Evolutionary conservation across 1,140 invertebrate species (phyloP).

Genomic region (Ceratitis capitata): DNA sequence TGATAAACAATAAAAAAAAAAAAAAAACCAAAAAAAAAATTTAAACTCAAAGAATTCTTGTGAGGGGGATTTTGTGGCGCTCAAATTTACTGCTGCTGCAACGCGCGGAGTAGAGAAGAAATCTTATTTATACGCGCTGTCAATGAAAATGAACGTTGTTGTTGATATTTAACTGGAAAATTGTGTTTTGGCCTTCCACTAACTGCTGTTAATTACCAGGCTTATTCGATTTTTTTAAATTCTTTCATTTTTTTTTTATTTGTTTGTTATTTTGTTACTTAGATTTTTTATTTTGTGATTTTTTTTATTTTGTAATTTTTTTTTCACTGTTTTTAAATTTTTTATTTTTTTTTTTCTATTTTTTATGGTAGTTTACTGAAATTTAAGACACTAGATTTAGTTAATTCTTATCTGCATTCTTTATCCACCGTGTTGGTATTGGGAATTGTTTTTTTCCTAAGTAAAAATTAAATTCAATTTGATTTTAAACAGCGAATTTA

Average conservation of each 20-base stretch:
- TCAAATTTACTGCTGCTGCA: not conserved
- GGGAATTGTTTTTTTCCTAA: not conserved
- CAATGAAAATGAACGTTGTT: constrained; percentile 21
- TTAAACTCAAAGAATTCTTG: not conserved
- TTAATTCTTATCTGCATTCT: not conserved
- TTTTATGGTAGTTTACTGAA: not conserved
- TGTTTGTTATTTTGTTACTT: not conserved
- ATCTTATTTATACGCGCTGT: constrained; percentile 22
- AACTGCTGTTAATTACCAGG: constrained; percentile 20
- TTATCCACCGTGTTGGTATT: not conserved
- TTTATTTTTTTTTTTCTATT: not conserved
- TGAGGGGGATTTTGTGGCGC: not conserved
- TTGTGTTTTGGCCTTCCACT: not conserved
- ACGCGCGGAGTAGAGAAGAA: too few species aligned
- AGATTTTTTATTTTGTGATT: not conserved
- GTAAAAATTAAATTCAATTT: not conserved
- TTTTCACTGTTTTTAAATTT: not conserved
- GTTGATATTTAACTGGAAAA: constrained; percentile 23
- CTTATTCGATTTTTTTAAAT: not conserved
- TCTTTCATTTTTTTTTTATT: not conserved
- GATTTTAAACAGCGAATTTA: constrained; percentile 30
- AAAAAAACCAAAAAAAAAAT: not conserved
- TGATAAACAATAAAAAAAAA: not conserved
- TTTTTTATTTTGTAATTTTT: too few species aligned
- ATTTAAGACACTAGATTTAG: not conserved